Base-by-base conservation (phyloP, 2,113 vertebrate genomes). In the Clarias gariepinus region DNA sequence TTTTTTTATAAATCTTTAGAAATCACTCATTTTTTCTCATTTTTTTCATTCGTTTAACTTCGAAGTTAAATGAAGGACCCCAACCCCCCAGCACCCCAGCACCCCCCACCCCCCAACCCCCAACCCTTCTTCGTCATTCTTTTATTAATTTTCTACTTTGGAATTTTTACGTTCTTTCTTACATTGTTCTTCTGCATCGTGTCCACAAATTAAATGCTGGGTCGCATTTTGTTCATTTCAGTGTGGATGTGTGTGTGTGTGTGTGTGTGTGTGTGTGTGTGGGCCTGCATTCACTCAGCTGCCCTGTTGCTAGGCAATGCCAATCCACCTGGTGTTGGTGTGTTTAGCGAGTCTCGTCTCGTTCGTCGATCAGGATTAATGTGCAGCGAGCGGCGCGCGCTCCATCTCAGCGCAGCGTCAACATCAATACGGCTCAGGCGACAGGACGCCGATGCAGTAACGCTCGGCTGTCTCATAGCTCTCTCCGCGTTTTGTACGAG, bases 261-360 rank as follows among this genome's bases (percentile, higher is more conserved):
- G 55, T 36, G 80, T 64, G 33, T 63, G 77, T 60, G 77, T 23
- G 55, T 36, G 78, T 10, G 33, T 8, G 21, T 25, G 13, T 15
- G n/a, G 16, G 25, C 8, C 11, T 66, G 63, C 1, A 9, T 53
- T 41, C 82, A 23, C 36, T 78, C 74, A 9, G 52, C 25, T 58
- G 68, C 28, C 68, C 68, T 84, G 82, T 84, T 84, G 82, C 82
- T 84, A 84, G 82, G 82, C 53, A 30, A 84, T 84, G 82, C 28
- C 21, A 18, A 4, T 71, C 53, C 82, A 25, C 52, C 68, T 84
- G 19, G 23, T 11, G 19, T 28, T 12, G 6, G 23, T 21, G 60
- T 83, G 64, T 83, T 83, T 69, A 83, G 82, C 11, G 64, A 83
- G 82, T 83, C 82, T 83, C 33, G 82, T 83, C 64, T 83, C 64